Base-by-base conservation (phyloP, 2,797 vertebrate species). In the Natrix natrix region DNA sequence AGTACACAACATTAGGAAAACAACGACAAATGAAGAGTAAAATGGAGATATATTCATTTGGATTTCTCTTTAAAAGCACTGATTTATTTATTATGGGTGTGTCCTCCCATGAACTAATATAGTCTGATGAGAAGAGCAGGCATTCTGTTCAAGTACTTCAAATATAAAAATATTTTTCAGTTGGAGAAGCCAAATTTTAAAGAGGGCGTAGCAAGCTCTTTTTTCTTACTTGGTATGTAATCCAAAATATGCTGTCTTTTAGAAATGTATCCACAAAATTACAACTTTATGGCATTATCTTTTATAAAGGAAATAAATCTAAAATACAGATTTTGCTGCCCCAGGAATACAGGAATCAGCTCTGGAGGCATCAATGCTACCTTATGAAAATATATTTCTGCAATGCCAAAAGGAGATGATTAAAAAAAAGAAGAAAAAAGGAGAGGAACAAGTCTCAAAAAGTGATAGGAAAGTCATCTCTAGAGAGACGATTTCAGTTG, bases 71-170 rank as follows among this genome's bases (percentile, higher is more conserved):
- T 8, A 54, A 89, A 89, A 89, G 26, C 8, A 37, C 22, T 61
- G 60, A 92, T 61, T 92, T 60, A 43, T 83, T 28, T 22, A 13
- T 89, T 63, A n/a, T 54, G 57, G 56, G 56, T 86, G 56, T 37
- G 52, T 54, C 43, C 43, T 83, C 48, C 20, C 56, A 92, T 78
- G 78, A 78, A 59, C 54, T 78, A 92, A 92, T 89, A 12, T 43
- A 69, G 24, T 89, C 87, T 92, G 87, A 92, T 89, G 55, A 92
- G 66, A 59, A 83, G 5, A 61, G 69, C 56, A 86, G 66, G 57
- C 88, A 83, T n/a, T 89, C 55, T 89, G 87, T 48, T 59, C 37
- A 92, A 61, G 43, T 26, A 54, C 56, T 92, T 92, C 54, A 89
- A 43, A 74, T 59, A 69, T 57, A 57, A 57, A 83, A 22, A 37